phyloP scores from a whole-genome alignment of 1,140 invertebrate species.

The Microplitis mediator region DNA sequence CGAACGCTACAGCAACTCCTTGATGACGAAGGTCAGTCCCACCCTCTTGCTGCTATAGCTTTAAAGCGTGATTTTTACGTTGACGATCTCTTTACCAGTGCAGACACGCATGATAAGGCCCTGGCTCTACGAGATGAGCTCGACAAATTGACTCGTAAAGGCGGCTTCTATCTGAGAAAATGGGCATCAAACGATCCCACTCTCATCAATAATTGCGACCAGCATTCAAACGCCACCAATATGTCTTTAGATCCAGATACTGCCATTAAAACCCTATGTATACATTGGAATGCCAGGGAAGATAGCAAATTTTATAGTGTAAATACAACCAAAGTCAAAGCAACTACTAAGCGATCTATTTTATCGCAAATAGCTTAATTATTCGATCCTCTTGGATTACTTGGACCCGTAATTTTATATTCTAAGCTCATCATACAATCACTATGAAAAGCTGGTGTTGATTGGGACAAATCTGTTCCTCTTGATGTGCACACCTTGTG shows the following conservation, averaged over 20 bases:
- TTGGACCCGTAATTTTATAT: constrained; percentile 40
- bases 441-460: constrained; percentile 22
- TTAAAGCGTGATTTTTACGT: constrained; percentile 50
- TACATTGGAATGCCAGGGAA: not conserved
- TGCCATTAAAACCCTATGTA: not conserved
- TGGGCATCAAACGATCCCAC: not conserved
- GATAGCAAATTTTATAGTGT: not conserved
- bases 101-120: not conserved
- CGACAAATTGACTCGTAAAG: not conserved
- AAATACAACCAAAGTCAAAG: not conserved
- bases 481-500: constrained; percentile 28
- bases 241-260: not conserved
- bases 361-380: constrained; percentile 16
- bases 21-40: constrained; percentile 34
- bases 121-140: not conserved
- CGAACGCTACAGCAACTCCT: constrained; percentile 28
- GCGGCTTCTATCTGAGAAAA: not conserved
- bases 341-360: constrained; percentile 15
- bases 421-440: constrained; percentile 45
- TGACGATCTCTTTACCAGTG: constrained; percentile 52
- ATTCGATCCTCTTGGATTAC: constrained; percentile 22
- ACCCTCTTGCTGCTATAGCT: constrained; percentile 39
- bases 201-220: not conserved
- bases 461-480: constrained; percentile 43
- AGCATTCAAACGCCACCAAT: not conserved